Conservation (phyloP, 1,140 invertebrate genomes). For the Paramacrobiotus metropolitanus region DNA sequence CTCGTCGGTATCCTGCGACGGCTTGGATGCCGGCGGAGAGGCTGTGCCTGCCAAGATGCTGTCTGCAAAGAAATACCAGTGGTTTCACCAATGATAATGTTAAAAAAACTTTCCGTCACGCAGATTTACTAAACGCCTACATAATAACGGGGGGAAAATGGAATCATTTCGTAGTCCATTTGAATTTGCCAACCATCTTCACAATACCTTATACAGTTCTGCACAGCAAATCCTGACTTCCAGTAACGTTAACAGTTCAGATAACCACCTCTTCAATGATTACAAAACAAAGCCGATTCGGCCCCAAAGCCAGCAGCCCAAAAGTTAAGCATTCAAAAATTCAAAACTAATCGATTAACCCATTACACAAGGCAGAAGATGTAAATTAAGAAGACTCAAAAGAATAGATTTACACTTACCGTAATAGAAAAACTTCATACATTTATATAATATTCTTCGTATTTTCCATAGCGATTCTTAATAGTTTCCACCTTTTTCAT, state of each 20-base stretch:
- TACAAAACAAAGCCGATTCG: too few species aligned
- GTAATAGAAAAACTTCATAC: neutral
- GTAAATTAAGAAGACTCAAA: too few species aligned
- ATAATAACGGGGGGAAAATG: neutral
- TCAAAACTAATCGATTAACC: too few species aligned
- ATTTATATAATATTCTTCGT: neutral
- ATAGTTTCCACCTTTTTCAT: neutral
- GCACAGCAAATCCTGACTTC: too few species aligned
- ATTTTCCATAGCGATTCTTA: neutral
- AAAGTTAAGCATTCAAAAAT: too few species aligned
- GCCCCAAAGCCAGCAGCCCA: too few species aligned
- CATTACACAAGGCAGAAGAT: too few species aligned
- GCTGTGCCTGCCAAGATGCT: neutral
- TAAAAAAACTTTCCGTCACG: neutral
- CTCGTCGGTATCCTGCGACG: slow-evolving; percentile 31
- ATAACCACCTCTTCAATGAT: too few species aligned
- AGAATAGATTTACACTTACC: neutral
- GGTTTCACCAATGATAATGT: neutral
- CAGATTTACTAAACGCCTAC: neutral
- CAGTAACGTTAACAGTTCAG: too few species aligned
- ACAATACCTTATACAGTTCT: too few species aligned
- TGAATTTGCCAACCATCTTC: neutral
- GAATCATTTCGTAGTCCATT: neutral
- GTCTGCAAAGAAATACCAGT: neutral
- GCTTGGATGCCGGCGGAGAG: too few species aligned